Conservation (phyloP, 2,888 invertebrate species). For the Cyclophora albipunctata region DNA sequence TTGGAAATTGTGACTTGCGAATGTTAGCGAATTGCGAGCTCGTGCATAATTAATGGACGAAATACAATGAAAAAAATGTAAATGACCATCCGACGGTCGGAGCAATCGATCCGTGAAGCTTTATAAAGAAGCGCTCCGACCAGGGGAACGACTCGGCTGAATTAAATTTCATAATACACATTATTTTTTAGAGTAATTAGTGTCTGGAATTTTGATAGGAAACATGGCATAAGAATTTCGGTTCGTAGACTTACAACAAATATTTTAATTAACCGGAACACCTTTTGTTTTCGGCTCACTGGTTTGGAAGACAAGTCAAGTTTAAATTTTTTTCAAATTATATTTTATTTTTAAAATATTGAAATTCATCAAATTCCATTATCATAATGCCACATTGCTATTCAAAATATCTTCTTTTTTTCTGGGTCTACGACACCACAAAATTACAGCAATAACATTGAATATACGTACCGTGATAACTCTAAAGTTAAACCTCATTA, state of each 20-base stretch:
- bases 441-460: no score
- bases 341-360: no score
- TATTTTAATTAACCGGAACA: no score
- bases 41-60: conserved; percentile 33
- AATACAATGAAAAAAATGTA: conserved; percentile 36
- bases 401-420: no score
- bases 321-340: no score
- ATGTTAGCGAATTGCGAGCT: conserved; percentile 2
- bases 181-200: no score
- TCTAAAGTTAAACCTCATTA: conserved; percentile 5
- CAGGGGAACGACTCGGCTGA: no score
- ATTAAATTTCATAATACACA: neutral
- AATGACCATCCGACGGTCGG: conserved; percentile 28
- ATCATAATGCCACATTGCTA: no score
- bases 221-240: conserved; percentile 1
- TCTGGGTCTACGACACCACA: no score
- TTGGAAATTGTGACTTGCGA: conserved; percentile 1
- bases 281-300: no score
- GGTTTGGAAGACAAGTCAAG: no score
- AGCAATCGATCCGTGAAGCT: conserved; percentile 26
- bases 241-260: neutral
- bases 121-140: neutral
- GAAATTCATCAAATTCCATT: no score
- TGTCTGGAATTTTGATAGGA: neutral
- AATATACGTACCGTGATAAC: neutral